phyloP scores from a whole-genome alignment of 2,113 vertebrate genomes.

The Verasper variegatus region DNA sequence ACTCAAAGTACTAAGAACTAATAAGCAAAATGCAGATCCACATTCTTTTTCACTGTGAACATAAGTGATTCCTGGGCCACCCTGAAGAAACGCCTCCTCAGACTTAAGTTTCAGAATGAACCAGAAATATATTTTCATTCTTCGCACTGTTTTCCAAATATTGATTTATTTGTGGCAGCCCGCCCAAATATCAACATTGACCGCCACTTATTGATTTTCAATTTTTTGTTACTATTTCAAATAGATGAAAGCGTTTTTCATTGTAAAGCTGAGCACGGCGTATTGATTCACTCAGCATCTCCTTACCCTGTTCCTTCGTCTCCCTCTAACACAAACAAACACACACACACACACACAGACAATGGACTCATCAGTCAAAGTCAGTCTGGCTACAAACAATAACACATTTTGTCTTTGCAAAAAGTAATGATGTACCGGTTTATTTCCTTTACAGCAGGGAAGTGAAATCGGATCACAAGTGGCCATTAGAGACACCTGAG shows the following conservation, averaged over 20 bases:
- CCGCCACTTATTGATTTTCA: background rate
- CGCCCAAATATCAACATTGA: background rate
- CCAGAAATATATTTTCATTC: background rate
- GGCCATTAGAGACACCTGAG: background rate
- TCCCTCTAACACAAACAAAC: background rate
- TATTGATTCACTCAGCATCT: background rate
- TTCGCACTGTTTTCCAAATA: background rate
- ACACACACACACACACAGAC: background rate
- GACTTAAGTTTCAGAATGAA: too few species aligned
- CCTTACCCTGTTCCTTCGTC: background rate
- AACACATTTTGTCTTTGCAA: background rate
- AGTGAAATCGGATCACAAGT: background rate
- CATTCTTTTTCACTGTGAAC: too few species aligned
- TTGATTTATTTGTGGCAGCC: background rate
- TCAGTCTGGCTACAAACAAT: background rate
- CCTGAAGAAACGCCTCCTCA: too few species aligned
- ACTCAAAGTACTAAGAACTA: too few species aligned
- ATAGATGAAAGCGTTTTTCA: background rate
- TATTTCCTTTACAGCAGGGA: background rate
- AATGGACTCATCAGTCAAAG: background rate
- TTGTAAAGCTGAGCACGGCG: background rate
- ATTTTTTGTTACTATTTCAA: background rate
- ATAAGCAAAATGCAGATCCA: too few species aligned
- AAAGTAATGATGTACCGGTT: background rate
- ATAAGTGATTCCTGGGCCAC: too few species aligned